Percentiles rank a stretch among this genome's conserved stretches.
phyloP scores from a whole-genome alignment of 2,888 invertebrate genomes.

The Brachycybe producta region DNA sequence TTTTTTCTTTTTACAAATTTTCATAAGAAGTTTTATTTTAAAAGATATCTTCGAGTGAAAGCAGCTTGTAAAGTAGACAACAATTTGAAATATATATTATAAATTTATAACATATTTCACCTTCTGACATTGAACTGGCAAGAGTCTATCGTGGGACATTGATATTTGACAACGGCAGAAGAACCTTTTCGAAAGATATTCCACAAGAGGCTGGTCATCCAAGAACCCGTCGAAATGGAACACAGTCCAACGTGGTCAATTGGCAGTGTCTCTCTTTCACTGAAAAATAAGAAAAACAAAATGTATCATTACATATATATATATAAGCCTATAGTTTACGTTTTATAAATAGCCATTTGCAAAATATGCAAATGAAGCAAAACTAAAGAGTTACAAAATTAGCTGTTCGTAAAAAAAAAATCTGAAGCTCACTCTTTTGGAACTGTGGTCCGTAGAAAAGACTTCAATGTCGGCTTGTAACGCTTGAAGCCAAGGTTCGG shows the following conservation, averaged over 20 bases:
- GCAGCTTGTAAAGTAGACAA: too few species aligned
- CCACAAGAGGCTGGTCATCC: constrained; percentile 42
- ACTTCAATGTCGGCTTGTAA: background rate
- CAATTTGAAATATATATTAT: background rate
- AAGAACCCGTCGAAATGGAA: constrained; percentile 40
- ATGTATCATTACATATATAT: background rate
- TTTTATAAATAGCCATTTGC: too few species aligned
- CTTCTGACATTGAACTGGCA: constrained; percentile 39
- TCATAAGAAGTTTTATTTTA: too few species aligned
- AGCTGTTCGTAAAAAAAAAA: too few species aligned
- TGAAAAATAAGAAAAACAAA: background rate
- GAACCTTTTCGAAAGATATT: constrained; percentile 38
- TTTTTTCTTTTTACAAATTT: too few species aligned
- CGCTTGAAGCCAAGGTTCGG: background rate
- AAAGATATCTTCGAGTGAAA: too few species aligned
- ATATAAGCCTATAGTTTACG: background rate
- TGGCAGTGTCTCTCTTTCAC: constrained; percentile 27
- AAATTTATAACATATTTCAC: background rate
- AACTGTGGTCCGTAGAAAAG: background rate
- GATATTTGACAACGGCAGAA: constrained; percentile 33
- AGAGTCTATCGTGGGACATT: constrained; percentile 38
- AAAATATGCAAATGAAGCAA: too few species aligned
- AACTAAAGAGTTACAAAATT: too few species aligned
- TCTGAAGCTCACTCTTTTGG: background rate
- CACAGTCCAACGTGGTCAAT: constrained; percentile 39